Base-by-base conservation (phyloP, 2,888 invertebrate genomes). In the Hemaris fuciformis region DNA sequence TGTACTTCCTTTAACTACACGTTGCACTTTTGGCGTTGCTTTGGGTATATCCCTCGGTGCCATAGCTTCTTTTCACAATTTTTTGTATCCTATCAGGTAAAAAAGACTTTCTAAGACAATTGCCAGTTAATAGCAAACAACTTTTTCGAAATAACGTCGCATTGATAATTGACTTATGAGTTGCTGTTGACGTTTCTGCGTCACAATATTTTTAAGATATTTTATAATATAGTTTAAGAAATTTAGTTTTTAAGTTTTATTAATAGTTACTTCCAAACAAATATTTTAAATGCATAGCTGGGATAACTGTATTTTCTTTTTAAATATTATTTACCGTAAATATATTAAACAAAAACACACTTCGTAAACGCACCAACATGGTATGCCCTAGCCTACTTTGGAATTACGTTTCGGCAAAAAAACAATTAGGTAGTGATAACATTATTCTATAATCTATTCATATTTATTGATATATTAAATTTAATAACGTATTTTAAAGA, bases 31-130 rank as follows among this genome's bases (percentile, higher is more conserved):
- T 18, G 83, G 76, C 60, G 81, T 79, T 3, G 77, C 58, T 76
- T 88, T 88, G 0, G 79, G 70, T 15, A 78, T 78, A 70, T 85
- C 85, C 70, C 83, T 77, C 22, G 90, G 89, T 59, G 89, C 89
- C 90, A 90, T 90, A 57, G 62, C 41, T 34, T 20, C 25, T 15
- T 10, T 8, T 57, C n/a, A 42, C 41, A 57, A 60, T 62, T 58
- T 64, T 65, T 70, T 60, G 4, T 20, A 15, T 1, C 18, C 27
- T 27, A 15, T 18, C 31, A 53, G 31, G 31, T 53, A 53, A 10
- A 31, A 10, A 53, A 31, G 53, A 10, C 31, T 53, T 31, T 38
- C 4, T 4, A 31, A 8, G 8, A 31, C 1, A 13, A 22, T 13
- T 1, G 22, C 8, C 8, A 31, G 7, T 6, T 4, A 15, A n/a